A percentile compares a stretch with the other conserved stretches of the same genome.
Evolutionary conservation across 1,140 invertebrate species (phyloP).

Genomic region (Liolophura sinensis): DNA sequence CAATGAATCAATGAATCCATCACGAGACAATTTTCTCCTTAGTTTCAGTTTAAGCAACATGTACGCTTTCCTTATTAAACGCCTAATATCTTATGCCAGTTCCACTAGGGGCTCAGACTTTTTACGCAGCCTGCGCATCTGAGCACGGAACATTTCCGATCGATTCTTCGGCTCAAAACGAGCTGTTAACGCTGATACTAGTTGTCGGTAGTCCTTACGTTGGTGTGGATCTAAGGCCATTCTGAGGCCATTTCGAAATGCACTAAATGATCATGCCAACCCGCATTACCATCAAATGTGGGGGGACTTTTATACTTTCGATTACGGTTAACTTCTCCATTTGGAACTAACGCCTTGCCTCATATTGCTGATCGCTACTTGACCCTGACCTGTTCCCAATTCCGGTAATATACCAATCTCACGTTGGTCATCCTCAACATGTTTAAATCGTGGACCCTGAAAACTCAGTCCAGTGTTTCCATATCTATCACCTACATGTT

Average conservation of each 20-base stretch:
- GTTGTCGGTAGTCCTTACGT: no score
- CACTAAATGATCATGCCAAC: conserved; percentile 18
- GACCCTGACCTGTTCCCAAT: no score
- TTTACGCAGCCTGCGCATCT: conserved; percentile 11
- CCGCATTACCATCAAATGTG: conserved; percentile 14
- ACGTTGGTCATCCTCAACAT: no score
- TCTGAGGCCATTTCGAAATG: conserved; percentile 22
- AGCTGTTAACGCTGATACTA: no score
- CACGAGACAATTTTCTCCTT: conserved; percentile 8
- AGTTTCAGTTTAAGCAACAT: conserved; percentile 5
- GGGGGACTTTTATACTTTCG: conserved; percentile 20
- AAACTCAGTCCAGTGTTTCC: no score
- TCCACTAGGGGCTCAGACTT: conserved; percentile 12
- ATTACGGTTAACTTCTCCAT: no score
- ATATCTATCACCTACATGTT: no score
- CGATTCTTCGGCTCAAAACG: no score
- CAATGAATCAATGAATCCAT: conserved; percentile 15
- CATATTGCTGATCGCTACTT: no score
- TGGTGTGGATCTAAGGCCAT: background rate
- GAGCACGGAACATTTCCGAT: conserved; percentile 8
- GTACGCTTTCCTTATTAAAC: conserved; percentile 7
- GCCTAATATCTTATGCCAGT: conserved; percentile 18
- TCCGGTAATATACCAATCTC: no score
- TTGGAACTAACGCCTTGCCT: no score
- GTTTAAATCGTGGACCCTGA: no score